A percentile compares a stretch with the other conserved stretches of the same genome.
phyloP scores from a whole-genome alignment of 2,113 vertebrate species.

The Antennarius striatus region DNA sequence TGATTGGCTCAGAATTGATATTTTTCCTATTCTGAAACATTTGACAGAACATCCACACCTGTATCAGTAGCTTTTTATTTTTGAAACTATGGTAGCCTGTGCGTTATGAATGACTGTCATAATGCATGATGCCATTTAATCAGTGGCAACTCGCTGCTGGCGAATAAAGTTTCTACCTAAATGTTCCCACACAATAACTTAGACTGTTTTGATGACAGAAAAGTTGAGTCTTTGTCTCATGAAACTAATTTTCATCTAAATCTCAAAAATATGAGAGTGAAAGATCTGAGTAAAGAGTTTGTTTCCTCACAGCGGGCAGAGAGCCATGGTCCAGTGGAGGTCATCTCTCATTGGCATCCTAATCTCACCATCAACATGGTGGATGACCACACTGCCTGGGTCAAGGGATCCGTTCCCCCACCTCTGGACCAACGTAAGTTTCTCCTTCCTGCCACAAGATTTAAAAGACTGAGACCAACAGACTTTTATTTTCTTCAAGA shows the following conservation, averaged over 20 bases:
- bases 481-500: background rate
- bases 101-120: too few relatives aligned
- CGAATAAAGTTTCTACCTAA: too few relatives aligned
- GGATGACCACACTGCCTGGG: constrained; percentile 96
- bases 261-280: background rate
- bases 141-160: too few relatives aligned
- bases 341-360: constrained; percentile 97
- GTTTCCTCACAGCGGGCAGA: constrained; percentile 85
- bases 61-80: too few relatives aligned
- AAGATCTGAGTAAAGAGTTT: constrained; percentile 5
- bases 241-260: background rate
- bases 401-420: constrained; percentile 92
- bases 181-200: too few relatives aligned
- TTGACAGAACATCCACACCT: too few relatives aligned
- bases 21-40: too few relatives aligned
- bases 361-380: constrained; percentile 98
- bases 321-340: constrained; percentile 91
- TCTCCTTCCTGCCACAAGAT: background rate
- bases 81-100: too few relatives aligned
- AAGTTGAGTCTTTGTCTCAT: background rate
- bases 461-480: background rate
- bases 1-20: too few relatives aligned
- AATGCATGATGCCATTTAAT: too few relatives aligned
- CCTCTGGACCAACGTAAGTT: constrained; percentile 92
- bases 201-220: background rate